Evolutionary conservation across 2,888 invertebrate genomes (phyloP).

Genomic region (Julus scanicus): DNA sequence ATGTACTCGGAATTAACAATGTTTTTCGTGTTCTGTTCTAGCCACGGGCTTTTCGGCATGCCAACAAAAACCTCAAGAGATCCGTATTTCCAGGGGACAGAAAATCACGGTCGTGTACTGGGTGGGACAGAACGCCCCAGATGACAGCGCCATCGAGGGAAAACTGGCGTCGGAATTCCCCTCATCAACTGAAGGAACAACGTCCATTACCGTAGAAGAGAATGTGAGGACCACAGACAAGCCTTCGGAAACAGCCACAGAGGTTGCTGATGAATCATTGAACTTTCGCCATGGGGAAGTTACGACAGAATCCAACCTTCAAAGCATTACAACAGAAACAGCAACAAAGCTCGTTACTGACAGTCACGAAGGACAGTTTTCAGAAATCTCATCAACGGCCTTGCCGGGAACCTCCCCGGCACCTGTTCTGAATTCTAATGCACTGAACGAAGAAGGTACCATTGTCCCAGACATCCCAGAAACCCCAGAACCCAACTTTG

Average conservation of each 20-base stretch:
- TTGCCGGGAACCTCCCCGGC: constrained; percentile 3
- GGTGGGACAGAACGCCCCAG: constrained; percentile 53
- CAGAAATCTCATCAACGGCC: constrained; percentile 10
- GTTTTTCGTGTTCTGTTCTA: neutral
- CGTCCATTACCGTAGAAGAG: neutral
- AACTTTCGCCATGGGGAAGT: neutral
- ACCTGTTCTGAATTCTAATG: constrained; percentile 44
- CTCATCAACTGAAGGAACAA: neutral
- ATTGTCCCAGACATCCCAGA: neutral
- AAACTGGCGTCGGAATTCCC: neutral
- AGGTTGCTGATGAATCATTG: neutral
- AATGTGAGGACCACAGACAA: neutral
- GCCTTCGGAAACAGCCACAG: neutral
- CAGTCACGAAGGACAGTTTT: neutral
- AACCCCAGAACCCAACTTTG: neutral
- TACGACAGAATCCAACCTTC: neutral
- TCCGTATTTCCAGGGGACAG: constrained; percentile 49
- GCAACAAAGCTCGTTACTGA: neutral
- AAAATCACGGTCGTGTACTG: constrained; percentile 55
- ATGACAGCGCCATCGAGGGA: constrained; percentile 28
- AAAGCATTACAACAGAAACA: neutral
- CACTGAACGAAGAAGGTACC: neutral
- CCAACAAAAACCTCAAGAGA: constrained; percentile 50
- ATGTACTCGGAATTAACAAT: constrained; percentile 18
- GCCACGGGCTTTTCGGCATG: constrained; percentile 48